Base-by-base conservation (phyloP, 1,140 invertebrate species). In the Dreissena rostriformis region DNA sequence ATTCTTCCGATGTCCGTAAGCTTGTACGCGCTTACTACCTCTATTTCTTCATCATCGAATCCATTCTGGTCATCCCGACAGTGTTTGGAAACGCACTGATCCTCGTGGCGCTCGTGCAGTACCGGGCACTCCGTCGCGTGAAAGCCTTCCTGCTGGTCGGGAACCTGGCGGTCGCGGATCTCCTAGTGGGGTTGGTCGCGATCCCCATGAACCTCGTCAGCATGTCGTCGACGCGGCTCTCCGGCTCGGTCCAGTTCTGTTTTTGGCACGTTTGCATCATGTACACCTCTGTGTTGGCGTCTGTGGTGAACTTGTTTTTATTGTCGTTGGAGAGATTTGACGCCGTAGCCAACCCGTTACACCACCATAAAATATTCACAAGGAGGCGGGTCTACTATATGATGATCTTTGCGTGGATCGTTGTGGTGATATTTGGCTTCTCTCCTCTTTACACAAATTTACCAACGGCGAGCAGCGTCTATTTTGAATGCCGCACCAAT, bases 71-170 rank as follows among this genome's bases (percentile, higher is more conserved):
- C 52, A 12, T 49, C 14, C 70, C 70, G 17, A 72, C 70, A 49
- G 15, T 72, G n/a, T 52, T 72, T 39, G 70, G 70, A 72, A 72
- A 72, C 52, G 14, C 29, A n/a, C 22, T 72, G 70, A 72, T 72
- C 12, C 12, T 72, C 12, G 11, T 72, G 17, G 39, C 70, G 17
- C 52, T 72, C 17, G 22, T 72, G 17, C 39, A 51, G 28, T 72
- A 49, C 29, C 28, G n/a, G 15, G 17, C 39, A 6, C 29, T 72
- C n/a, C 29, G 22, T 0, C 28, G 49, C n/a, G 49, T 39, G 11
- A n/a, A n/a, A 6, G 70, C 70, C 1, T 72, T 26, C 17, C 19
- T 72, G 17, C 15, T 72, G 28, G 52, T 72, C 22, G 70, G 70
- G 29, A 72, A 72, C 49, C 28, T 72, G 14, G 70, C 70, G 17